Evolutionary conservation across 2,888 invertebrate genomes (phyloP).

Genomic region (Parnassius mnemosyne): DNA sequence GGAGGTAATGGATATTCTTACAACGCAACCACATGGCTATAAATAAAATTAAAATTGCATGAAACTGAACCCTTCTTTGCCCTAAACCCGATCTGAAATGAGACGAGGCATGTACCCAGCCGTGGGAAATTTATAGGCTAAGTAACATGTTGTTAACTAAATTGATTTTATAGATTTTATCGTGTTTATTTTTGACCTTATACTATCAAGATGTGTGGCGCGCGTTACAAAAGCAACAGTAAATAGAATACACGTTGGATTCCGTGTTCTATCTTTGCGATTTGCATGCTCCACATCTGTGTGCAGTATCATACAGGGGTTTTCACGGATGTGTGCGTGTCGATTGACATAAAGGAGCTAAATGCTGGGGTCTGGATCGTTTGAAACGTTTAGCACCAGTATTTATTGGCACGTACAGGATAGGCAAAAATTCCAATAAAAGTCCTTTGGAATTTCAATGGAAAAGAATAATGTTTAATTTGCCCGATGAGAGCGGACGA

Average conservation of each 20-base stretch:
- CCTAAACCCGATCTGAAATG: no score
- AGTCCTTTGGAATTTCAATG: slow-evolving; percentile 66
- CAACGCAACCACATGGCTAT: background rate
- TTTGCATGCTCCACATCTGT: slow-evolving; percentile 64
- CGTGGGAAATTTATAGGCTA: background rate
- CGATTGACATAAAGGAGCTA: slow-evolving; percentile 73
- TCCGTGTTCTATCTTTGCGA: slow-evolving; percentile 70
- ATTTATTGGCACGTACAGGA: slow-evolving; percentile 78
- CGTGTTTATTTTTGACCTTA: background rate
- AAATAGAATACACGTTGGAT: slow-evolving; percentile 75
- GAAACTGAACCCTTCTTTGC: no score
- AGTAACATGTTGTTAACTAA: background rate
- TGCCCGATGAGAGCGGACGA: slow-evolving; percentile 56
- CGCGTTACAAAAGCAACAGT: slow-evolving; percentile 57
- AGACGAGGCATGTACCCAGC: no score
- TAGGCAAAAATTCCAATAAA: slow-evolving; percentile 79
- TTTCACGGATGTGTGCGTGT: slow-evolving; percentile 40
- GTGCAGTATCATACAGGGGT: slow-evolving; percentile 34
- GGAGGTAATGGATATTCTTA: no score
- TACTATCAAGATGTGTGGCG: slow-evolving; percentile 47
- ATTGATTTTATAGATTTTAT: background rate
- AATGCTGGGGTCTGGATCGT: slow-evolving; percentile 66
- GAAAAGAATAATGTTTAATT: slow-evolving; percentile 79
- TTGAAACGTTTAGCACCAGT: slow-evolving; percentile 58
- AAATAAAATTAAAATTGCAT: no score